Evolutionary conservation across 2,113 vertebrate species (phyloP).

Genomic region (Talpa occidentalis): DNA sequence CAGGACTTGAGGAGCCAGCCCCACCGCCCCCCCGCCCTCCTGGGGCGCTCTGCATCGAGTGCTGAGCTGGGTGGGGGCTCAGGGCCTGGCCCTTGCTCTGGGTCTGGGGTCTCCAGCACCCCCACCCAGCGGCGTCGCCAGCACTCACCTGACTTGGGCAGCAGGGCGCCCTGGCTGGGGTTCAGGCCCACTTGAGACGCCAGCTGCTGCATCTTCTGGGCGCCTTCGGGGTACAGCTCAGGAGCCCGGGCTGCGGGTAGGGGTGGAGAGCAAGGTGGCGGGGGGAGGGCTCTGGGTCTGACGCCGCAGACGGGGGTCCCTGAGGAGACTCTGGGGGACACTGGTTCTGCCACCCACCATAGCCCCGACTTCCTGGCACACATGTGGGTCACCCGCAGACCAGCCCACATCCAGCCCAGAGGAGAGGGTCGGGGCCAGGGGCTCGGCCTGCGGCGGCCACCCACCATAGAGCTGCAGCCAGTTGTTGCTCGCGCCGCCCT

Average conservation of each 20-base stretch:
- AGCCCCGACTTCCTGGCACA: background rate
- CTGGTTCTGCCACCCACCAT: accelerated
- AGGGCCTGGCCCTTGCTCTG: no score
- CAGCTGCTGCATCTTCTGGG: constrained; percentile 58
- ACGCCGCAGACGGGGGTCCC: background rate
- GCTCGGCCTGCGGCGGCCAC: no score
- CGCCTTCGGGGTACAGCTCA: constrained; percentile 3
- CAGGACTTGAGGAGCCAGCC: background rate
- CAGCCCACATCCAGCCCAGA: background rate
- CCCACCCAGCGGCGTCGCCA: accelerated
- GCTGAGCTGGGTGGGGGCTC: no score
- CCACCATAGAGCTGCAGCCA: constrained; percentile 23
- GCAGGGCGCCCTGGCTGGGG: constrained; percentile 39
- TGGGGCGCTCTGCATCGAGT: no score
- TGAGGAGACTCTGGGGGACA: background rate
- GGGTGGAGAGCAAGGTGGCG: background rate
- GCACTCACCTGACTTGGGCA: background rate
- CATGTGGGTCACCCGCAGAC: accelerated
- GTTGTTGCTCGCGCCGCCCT: background rate
- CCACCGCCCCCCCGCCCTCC: accelerated
- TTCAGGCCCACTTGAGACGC: constrained; percentile 31
- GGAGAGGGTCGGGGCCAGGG: no score
- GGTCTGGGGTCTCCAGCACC: background rate
- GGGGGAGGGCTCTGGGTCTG: background rate
- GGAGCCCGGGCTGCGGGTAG: background rate